Conservation (phyloP, 2,113 vertebrate genomes). For the Neodontobutis hainanensis region DNA sequence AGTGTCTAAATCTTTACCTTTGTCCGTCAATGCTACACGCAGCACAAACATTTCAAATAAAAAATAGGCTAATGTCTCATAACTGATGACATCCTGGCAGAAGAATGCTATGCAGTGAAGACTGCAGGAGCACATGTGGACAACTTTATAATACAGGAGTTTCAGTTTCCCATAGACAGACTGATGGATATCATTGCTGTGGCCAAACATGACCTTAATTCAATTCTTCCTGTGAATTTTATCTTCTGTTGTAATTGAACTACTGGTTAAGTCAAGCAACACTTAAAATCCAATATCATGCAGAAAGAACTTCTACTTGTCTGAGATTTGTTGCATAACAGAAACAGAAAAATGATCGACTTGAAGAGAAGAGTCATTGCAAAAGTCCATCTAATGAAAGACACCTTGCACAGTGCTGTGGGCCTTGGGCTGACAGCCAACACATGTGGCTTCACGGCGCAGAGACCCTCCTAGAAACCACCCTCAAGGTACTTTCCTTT, state of each 20-base stretch:
- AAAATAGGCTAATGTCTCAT: too few species aligned
- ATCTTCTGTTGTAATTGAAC: not conserved
- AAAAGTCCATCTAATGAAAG: slow-evolving; percentile 46
- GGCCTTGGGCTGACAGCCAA: slow-evolving; percentile 34
- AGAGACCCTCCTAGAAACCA: slow-evolving; percentile 1
- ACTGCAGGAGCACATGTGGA: not conserved
- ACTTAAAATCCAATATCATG: not conserved
- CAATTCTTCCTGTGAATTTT: slow-evolving; percentile 10
- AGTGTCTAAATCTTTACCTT: too few species aligned
- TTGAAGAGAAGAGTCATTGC: slow-evolving; percentile 19
- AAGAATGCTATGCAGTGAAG: too few species aligned
- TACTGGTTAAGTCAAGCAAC: not conserved
- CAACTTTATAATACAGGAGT: not conserved
- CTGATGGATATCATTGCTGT: slow-evolving; percentile 1
- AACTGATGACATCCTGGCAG: too few species aligned
- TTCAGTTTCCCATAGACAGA: slow-evolving; percentile 1
- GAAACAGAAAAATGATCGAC: slow-evolving; percentile 4
- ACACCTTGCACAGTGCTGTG: slow-evolving; percentile 26
- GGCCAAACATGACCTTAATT: slow-evolving; percentile 1
- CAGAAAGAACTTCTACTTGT: not conserved
- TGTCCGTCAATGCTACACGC: too few species aligned
- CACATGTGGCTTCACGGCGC: slow-evolving; percentile 37
- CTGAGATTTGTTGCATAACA: too few species aligned
- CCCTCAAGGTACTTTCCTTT: slow-evolving; percentile 48
- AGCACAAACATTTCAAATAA: too few species aligned